A percentile compares a stretch with the other conserved stretches of the same genome.
Evolutionary conservation across 1,140 invertebrate genomes (phyloP).

Genomic region (Chymomyza costata): DNA sequence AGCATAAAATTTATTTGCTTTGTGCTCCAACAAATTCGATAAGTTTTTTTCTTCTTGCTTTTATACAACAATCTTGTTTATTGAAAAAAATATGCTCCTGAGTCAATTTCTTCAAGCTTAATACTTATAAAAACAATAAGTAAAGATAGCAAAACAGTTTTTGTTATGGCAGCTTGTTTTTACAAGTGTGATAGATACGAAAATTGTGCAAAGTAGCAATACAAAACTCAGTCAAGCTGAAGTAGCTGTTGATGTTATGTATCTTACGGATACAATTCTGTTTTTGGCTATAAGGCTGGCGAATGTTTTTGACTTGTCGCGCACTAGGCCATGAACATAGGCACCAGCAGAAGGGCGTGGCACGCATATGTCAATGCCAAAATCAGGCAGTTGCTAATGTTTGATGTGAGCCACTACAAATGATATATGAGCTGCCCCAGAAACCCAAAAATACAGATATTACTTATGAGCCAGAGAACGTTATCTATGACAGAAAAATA

Average conservation of each 20-base stretch:
- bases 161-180: conserved; percentile 8
- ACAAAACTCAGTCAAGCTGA: conserved; percentile 14
- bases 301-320: conserved; percentile 11
- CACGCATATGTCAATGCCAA: conserved; percentile 63
- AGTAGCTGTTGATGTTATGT: conserved; percentile 16
- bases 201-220: too few relatives aligned
- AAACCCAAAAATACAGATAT: conserved; percentile 41
- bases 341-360: conserved; percentile 38
- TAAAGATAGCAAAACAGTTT: conserved; percentile 15
- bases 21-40: conserved; percentile 16
- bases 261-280: conserved; percentile 17
- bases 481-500: too few relatives aligned
- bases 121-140: conserved; percentile 1
- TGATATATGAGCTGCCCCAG: conserved; percentile 55
- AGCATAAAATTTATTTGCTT: conserved; percentile 20
- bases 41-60: conserved; percentile 30
- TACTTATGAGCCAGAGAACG: too few relatives aligned
- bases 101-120: conserved; percentile 14
- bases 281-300: background rate
- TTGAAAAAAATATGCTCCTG: conserved; percentile 22
- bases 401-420: conserved; percentile 56
- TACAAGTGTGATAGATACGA: conserved; percentile 54
- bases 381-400: conserved; percentile 32
- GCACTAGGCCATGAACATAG: too few relatives aligned
- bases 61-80: conserved; percentile 7